Conservation (phyloP, 2,797 vertebrate genomes). For the Catharus ustulatus region DNA sequence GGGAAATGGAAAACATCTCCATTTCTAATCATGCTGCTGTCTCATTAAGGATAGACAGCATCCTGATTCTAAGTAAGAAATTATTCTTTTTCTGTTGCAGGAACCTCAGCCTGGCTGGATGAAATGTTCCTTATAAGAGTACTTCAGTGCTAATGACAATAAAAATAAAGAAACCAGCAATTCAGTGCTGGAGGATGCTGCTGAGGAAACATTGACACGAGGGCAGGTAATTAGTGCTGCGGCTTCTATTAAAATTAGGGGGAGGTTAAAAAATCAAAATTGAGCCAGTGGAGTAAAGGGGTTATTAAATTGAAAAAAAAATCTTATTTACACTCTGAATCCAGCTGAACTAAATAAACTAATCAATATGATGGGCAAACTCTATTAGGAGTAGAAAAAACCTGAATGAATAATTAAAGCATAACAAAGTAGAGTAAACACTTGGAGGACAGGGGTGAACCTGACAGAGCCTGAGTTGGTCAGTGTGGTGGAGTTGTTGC, state of each 20-base stretch:
- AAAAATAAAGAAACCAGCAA: constrained; percentile 23
- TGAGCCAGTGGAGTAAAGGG: neutral
- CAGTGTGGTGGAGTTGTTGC: neutral
- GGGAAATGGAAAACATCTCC: neutral
- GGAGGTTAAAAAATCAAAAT: neutral
- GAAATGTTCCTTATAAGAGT: constrained; percentile 38
- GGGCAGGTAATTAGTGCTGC: constrained; percentile 55
- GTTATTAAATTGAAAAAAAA: constrained; percentile 21
- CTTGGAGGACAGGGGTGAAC: constrained; percentile 11
- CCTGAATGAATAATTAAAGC: neutral
- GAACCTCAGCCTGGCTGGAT: constrained; percentile 35
- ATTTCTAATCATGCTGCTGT: constrained; percentile 16
- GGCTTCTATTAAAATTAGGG: constrained; percentile 34
- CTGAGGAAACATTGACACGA: constrained; percentile 22
- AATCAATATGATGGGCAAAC: constrained; percentile 54
- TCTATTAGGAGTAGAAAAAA: constrained; percentile 36
- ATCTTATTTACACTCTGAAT: constrained; percentile 44
- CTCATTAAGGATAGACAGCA: constrained; percentile 30
- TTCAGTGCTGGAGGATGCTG: constrained; percentile 3
- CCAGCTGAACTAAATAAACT: constrained; percentile 31
- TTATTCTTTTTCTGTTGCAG: constrained; percentile 61
- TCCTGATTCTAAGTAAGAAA: constrained; percentile 57
- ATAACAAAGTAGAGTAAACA: constrained; percentile 19
- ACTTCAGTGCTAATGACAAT: constrained; percentile 47
- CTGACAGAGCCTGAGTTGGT: neutral